Evolutionary conservation across 2,113 vertebrate genomes (phyloP).

Genomic region (Todiramphus chloris): DNA sequence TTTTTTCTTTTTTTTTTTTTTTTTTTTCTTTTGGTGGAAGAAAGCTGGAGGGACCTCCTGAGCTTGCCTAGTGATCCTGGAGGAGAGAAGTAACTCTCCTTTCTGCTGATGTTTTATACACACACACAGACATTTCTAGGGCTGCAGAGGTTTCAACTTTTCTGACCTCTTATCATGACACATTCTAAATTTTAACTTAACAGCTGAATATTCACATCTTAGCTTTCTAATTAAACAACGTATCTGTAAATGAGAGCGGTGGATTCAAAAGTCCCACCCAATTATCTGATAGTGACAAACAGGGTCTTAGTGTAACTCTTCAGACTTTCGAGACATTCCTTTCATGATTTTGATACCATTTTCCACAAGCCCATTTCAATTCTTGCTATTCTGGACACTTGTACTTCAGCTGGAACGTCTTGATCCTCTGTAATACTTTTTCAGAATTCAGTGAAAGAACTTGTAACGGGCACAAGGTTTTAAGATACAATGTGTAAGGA

Average conservation of each 20-base stretch:
- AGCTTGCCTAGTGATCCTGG: not conserved
- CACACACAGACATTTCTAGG: not conserved
- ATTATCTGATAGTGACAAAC: not conserved
- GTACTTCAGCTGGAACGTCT: not conserved
- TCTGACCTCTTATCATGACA: not conserved
- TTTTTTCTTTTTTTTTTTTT: no score
- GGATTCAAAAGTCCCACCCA: not conserved
- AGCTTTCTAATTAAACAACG: not conserved
- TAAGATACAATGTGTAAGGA: not conserved
- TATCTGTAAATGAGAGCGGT: not conserved
- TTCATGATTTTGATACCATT: not conserved
- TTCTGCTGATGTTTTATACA: not conserved
- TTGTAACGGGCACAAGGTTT: fast-evolving
- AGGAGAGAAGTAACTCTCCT: not conserved
- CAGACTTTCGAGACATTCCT: not conserved
- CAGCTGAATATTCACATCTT: not conserved
- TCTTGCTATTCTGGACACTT: not conserved
- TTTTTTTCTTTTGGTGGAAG: not conserved
- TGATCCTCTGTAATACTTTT: not conserved
- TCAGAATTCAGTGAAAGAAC: not conserved
- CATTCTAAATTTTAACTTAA: not conserved
- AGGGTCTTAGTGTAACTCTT: not conserved
- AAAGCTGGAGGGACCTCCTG: not conserved
- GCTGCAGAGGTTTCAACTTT: not conserved
- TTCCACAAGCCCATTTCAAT: not conserved